These are phyloP conservation scores for Napeogenes inachia DNA, from an alignment of 2,888 invertebrate genomes.

Conservation along the genomic window DNA sequence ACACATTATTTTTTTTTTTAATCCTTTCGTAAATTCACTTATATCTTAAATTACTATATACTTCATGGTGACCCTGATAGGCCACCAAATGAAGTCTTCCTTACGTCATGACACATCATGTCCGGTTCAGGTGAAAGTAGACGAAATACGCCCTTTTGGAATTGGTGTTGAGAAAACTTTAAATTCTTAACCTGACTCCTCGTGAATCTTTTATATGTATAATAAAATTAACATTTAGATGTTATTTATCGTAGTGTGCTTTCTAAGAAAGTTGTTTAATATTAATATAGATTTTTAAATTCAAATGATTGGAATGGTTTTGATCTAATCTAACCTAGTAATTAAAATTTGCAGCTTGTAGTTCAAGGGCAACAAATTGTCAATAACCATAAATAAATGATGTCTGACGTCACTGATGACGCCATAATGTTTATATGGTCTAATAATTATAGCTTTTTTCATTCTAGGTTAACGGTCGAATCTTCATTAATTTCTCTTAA, in stretches of 20 bases:
- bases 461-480: neutral
- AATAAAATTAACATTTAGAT: constrained; percentile 1
- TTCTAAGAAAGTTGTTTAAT: no score
- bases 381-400: neutral
- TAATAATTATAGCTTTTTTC: neutral
- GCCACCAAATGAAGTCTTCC: constrained; percentile 11
- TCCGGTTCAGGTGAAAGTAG: constrained; percentile 26
- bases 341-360: neutral
- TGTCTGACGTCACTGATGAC: neutral
- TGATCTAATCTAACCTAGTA: no score
- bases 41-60: neutral
- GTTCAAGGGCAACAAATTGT: neutral
- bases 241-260: no score
- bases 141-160: constrained; percentile 15
- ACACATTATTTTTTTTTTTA: no score
- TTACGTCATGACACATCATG: constrained; percentile 5
- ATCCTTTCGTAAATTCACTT: no score
- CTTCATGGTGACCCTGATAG: constrained; percentile 9
- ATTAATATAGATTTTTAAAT: no score
- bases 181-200: neutral
- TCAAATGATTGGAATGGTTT: neutral
- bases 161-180: neutral
- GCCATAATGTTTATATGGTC: neutral
- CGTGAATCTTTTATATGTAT: neutral
- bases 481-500: no score